These are phyloP conservation scores for Steatocranus sp. DNA, from an alignment of 2,797 vertebrate genomes.

Conservation along the genomic window DNA sequence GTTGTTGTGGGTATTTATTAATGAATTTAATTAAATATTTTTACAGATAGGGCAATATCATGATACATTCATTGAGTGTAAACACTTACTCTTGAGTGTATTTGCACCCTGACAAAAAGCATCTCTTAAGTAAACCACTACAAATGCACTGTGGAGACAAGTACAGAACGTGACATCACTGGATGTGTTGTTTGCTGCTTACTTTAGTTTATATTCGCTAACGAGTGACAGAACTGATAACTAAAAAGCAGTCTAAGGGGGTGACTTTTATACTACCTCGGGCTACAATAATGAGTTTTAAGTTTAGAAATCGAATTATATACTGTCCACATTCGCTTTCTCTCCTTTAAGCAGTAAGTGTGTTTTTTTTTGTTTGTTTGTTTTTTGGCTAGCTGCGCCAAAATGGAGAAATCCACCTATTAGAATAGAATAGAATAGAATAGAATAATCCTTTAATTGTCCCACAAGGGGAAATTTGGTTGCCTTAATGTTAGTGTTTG, in stretches of 20 bases:
- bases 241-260: not conserved
- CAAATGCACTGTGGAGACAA: not conserved
- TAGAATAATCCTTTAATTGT: too few relatives aligned
- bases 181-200: not conserved
- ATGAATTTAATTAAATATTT: slow-evolving; percentile 4
- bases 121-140: not conserved
- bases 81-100: not conserved
- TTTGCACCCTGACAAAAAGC: not conserved
- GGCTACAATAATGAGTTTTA: not conserved
- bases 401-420: not conserved
- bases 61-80: not conserved
- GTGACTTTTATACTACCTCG: not conserved
- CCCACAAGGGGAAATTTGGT: too few relatives aligned
- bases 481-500: not conserved
- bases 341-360: not conserved
- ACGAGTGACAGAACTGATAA: not conserved
- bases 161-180: not conserved
- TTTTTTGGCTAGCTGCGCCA: not conserved
- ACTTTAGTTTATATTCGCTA: not conserved
- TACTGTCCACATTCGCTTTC: not conserved
- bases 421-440: too few relatives aligned
- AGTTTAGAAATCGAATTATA: not conserved
- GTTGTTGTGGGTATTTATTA: not conserved
- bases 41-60: not conserved
- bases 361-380: accelerated